Base-by-base conservation (phyloP, 2,113 vertebrate genomes). In the Atherinomorus stipes region DNA sequence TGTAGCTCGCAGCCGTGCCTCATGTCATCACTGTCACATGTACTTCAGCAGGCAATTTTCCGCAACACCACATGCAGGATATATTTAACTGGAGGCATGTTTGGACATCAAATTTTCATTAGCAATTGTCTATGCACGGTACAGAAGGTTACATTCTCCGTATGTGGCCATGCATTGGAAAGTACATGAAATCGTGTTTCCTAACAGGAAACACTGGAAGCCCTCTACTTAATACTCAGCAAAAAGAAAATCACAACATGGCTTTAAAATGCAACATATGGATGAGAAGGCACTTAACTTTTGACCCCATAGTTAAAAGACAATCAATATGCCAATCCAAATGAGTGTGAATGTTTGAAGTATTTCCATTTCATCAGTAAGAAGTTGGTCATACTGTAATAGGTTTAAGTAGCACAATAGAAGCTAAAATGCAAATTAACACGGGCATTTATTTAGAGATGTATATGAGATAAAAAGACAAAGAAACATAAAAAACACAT, bases 51-150 rank as follows among this genome's bases (percentile, higher is more conserved):
- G n/a, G 47, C 12, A 26, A 11, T 66, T 25, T 66, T 42, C 15
- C n/a, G 18, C 51, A 26, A 12, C 50, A 44, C 26, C 28, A 61
- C 59, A 56, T 74, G 42, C 3, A 37, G n/a, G 18, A 9, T 31
- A 31, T 57, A 44, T 67, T 25, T n/a, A 59, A 75, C 65, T 25
- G 4, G 23, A 68, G 50, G 53, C 67, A 63, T 80, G 64, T 69
- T 75, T 58, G 53, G 53, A 72, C 70, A 89, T 92, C 23, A 83
- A 83, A 53, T 56, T 89, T 87, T 89, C 54, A 90, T 88, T 51
- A 82, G 73, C 44, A 34, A 16, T 38, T 28, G 67, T 63, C 45
- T 50, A 52, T 53, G 64, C 50, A 40, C 38, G 40, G 63, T 44
- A 51, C 34, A 69, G 40, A 86, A 84, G 77, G 83, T 80, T 64